Conservation (phyloP, 2,888 invertebrate genomes). For the Philereme vetulata region DNA sequence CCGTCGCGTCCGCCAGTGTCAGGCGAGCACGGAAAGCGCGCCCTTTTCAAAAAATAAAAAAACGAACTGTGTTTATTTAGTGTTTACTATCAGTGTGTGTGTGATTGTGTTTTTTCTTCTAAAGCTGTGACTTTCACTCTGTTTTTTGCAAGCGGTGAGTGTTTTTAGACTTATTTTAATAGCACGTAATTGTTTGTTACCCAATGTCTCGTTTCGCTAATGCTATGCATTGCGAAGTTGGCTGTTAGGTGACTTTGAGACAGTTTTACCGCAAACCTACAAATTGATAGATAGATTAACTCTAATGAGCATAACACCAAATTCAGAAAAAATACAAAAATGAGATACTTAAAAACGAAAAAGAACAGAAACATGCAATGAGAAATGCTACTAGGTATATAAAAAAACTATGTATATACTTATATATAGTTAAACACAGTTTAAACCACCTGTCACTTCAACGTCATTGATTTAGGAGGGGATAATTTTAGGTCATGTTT, state of each 20-base stretch:
- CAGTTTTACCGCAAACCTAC: slow-evolving; percentile 24
- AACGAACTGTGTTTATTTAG: slow-evolving; percentile 60
- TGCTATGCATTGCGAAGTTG: slow-evolving; percentile 53
- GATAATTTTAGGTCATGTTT: slow-evolving; percentile 2
- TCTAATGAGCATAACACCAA: too few species aligned
- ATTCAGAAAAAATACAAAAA: too few species aligned
- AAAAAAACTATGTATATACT: too few species aligned
- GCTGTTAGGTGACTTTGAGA: slow-evolving; percentile 38
- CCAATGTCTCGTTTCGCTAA: slow-evolving; percentile 59
- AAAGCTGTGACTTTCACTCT: slow-evolving; percentile 53
- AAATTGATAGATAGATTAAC: too few species aligned
- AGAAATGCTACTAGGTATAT: too few species aligned
- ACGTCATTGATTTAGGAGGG: slow-evolving; percentile 12
- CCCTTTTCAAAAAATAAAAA: slow-evolving; percentile 46
- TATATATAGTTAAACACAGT: not conserved
- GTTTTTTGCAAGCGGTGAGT: slow-evolving; percentile 77
- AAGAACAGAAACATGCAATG: too few species aligned
- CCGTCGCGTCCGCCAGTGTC: slow-evolving; percentile 69
- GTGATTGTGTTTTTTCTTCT: slow-evolving; percentile 55
- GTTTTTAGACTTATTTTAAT: slow-evolving; percentile 69
- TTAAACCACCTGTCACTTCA: slow-evolving; percentile 21
- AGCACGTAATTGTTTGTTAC: slow-evolving; percentile 66
- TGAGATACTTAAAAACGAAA: too few species aligned
- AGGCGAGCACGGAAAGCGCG: slow-evolving; percentile 65
- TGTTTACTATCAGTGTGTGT: slow-evolving; percentile 67